phyloP scores from a whole-genome alignment of 2,113 vertebrate genomes.

The Elephantulus edwardii region DNA sequence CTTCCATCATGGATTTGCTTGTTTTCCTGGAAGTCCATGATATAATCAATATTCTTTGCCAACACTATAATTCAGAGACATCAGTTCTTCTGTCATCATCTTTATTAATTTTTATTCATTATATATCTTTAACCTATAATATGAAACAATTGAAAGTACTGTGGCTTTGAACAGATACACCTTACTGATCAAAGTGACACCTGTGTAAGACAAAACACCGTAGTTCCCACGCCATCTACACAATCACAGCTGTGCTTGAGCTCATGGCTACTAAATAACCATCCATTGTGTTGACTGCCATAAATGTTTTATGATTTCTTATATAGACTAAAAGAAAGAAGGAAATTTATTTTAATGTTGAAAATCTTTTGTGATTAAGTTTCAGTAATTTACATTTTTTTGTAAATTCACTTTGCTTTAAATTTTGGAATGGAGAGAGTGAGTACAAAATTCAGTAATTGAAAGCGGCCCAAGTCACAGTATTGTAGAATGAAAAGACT shows the following conservation, averaged over 20 bases:
- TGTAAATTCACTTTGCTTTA: conserved; percentile 29
- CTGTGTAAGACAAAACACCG: not conserved
- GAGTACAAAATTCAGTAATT: not conserved
- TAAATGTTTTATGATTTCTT: conserved; percentile 4
- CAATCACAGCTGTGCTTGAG: too few species aligned
- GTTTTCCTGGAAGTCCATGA: not conserved
- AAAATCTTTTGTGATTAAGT: not conserved
- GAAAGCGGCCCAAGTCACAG: not conserved
- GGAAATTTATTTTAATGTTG: not conserved
- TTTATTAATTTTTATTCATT: not conserved
- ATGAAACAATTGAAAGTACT: not conserved
- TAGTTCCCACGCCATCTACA: too few species aligned
- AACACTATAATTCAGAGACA: not conserved
- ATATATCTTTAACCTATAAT: not conserved
- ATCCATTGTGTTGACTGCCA: not conserved
- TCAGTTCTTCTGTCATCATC: not conserved
- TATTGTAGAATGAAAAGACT: not conserved
- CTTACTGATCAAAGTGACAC: not conserved
- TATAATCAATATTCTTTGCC: not conserved
- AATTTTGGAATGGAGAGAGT: not conserved
- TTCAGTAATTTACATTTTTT: not conserved
- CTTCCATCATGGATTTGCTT: not conserved
- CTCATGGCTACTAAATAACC: not conserved
- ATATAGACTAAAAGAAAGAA: not conserved
- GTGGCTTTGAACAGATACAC: not conserved